Evolutionary conservation across 2,113 vertebrate species (phyloP).

Genomic region (Ascaphus truei): DNA sequence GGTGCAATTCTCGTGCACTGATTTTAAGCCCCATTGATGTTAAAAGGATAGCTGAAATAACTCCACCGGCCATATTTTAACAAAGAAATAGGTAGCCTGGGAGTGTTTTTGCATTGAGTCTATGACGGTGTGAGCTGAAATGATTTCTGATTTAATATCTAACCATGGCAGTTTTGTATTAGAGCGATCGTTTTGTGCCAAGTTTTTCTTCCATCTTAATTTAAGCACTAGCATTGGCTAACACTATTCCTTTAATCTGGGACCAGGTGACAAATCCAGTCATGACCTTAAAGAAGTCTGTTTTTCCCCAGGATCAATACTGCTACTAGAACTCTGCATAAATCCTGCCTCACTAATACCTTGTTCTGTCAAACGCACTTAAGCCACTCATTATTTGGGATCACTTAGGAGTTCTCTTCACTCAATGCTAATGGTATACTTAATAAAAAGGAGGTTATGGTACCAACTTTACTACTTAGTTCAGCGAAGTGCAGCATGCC

Average conservation of each 20-base stretch:
- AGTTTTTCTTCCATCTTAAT: no score
- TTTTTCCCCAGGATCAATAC: constrained; percentile 13
- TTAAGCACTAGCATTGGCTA: no score
- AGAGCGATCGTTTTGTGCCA: no score
- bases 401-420: background rate
- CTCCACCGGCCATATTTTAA: no score
- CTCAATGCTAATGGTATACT: background rate
- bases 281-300: constrained; percentile 2
- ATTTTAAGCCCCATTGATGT: no score
- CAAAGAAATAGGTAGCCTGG: no score
- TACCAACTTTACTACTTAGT: background rate
- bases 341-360: constrained; percentile 13
- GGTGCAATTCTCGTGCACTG: no score
- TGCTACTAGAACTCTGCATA: background rate
- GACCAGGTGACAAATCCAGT: background rate
- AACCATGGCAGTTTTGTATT: no score
- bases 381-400: constrained; percentile 12
- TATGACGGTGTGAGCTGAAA: no score
- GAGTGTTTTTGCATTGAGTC: no score
- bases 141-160: no score
- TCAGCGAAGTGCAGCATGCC: background rate
- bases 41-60: no score
- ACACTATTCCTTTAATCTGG: background rate
- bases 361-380: constrained; percentile 19
- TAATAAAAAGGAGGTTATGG: background rate